Conservation (phyloP, 2,888 invertebrate genomes). For the Drosophila flavopinicola region DNA sequence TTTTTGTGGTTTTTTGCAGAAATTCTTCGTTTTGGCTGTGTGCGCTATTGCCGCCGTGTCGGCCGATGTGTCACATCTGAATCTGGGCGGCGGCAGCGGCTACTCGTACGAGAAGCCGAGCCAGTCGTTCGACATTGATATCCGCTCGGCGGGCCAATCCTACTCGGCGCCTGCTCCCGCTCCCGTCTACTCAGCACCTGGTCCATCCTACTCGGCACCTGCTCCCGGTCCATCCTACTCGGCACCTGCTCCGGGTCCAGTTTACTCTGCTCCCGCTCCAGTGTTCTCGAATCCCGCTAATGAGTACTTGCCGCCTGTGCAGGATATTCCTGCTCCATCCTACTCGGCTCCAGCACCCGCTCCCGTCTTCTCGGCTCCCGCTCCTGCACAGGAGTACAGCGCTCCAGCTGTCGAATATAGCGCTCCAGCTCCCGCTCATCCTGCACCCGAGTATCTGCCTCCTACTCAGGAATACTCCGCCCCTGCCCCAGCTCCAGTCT, state of each 20-base stretch:
- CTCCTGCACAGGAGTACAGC: slow-evolving; percentile 40
- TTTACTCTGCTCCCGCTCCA: slow-evolving; percentile 24
- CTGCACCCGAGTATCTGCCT: slow-evolving; percentile 52
- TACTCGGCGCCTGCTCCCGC: slow-evolving; percentile 38
- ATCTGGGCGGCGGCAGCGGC: slow-evolving; percentile 63
- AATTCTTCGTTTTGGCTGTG: slow-evolving; percentile 71
- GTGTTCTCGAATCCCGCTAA: slow-evolving; percentile 38
- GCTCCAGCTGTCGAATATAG: slow-evolving; percentile 30
- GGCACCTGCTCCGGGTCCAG: slow-evolving; percentile 24
- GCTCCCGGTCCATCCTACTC: slow-evolving; percentile 36
- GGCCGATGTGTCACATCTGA: slow-evolving; percentile 72
- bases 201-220: slow-evolving; percentile 26
- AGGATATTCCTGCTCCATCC: slow-evolving; percentile 6
- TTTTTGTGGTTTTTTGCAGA: slow-evolving; percentile 41
- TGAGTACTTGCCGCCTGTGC: slow-evolving; percentile 37
- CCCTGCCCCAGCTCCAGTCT: slow-evolving; percentile 44
- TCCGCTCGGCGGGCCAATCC: slow-evolving; percentile 48
- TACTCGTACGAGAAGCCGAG: slow-evolving; percentile 66
- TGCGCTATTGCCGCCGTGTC: slow-evolving; percentile 68
- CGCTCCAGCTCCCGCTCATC: slow-evolving; percentile 35
- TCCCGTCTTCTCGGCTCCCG: slow-evolving; percentile 39
- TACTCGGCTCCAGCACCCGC: slow-evolving; percentile 40
- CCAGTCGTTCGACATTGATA: slow-evolving; percentile 60
- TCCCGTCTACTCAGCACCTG: slow-evolving; percentile 35
- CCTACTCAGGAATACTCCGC: slow-evolving; percentile 35